Evolutionary conservation across 1,140 invertebrate species (phyloP).

Genomic region (Musca vetustissima): DNA sequence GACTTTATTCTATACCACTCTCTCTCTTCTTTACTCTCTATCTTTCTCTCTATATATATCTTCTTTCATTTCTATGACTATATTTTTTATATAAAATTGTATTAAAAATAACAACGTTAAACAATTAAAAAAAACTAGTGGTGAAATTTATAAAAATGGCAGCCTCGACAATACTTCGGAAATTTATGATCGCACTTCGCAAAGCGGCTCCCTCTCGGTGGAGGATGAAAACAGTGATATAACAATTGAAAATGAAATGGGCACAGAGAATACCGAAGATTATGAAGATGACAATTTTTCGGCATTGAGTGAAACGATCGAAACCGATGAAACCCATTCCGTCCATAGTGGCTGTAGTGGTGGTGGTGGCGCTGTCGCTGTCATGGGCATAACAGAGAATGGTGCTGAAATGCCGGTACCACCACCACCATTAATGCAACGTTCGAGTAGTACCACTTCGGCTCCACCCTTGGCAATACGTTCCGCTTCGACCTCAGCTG

Average conservation of each 20-base stretch:
- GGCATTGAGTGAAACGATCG: constrained; percentile 41
- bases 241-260: constrained; percentile 45
- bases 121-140: constrained; percentile 7
- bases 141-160: constrained; percentile 43
- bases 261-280: constrained; percentile 50
- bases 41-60: constrained; percentile 27
- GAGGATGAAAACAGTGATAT: constrained; percentile 54
- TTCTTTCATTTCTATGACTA: not conserved
- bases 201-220: constrained; percentile 49
- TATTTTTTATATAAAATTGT: not conserved
- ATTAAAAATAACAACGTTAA: not conserved
- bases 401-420: not conserved
- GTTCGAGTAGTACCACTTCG: not conserved
- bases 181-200: constrained; percentile 41
- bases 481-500: not conserved
- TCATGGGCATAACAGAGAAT: no score
- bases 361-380: not conserved
- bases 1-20: constrained; percentile 24
- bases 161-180: constrained; percentile 44
- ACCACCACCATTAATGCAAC: not conserved
- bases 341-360: constrained; percentile 27
- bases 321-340: constrained; percentile 30
- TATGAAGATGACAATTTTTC: constrained; percentile 46
- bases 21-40: constrained; percentile 27
- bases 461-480: constrained; percentile 10